phyloP scores from a whole-genome alignment of 2,113 vertebrate species.

The Rhea pennata region DNA sequence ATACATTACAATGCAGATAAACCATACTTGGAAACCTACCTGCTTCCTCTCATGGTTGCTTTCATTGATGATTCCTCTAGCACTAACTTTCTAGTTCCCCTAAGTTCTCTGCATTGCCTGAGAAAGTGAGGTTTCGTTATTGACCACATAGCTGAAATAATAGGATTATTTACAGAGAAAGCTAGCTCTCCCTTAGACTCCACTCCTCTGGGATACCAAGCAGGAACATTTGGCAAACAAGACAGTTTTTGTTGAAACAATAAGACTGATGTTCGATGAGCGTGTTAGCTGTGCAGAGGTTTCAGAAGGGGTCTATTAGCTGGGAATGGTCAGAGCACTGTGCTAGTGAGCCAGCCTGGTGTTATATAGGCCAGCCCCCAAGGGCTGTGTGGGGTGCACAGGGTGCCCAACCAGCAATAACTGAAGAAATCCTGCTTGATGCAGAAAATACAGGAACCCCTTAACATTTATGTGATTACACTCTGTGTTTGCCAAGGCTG shows the following conservation, averaged over 20 bases:
- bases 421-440: background rate
- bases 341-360: background rate
- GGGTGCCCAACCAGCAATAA: background rate
- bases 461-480: background rate
- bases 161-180: background rate
- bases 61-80: background rate
- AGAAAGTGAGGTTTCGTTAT: background rate
- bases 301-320: background rate
- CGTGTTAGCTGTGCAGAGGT: background rate
- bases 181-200: background rate
- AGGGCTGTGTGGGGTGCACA: fast-evolving
- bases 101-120: background rate
- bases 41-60: background rate
- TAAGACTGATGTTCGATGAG: background rate
- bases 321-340: background rate
- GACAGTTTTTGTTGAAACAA: background rate
- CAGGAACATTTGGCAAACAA: background rate
- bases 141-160: background rate
- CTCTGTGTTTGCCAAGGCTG: background rate
- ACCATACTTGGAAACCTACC: slow-evolving; percentile 71
- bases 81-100: background rate
- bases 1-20: slow-evolving; percentile 76
- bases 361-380: background rate
- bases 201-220: fast-evolving
- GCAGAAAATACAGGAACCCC: background rate